phyloP scores from a whole-genome alignment of 2,888 invertebrate species.

The Hedychridium roseum region DNA sequence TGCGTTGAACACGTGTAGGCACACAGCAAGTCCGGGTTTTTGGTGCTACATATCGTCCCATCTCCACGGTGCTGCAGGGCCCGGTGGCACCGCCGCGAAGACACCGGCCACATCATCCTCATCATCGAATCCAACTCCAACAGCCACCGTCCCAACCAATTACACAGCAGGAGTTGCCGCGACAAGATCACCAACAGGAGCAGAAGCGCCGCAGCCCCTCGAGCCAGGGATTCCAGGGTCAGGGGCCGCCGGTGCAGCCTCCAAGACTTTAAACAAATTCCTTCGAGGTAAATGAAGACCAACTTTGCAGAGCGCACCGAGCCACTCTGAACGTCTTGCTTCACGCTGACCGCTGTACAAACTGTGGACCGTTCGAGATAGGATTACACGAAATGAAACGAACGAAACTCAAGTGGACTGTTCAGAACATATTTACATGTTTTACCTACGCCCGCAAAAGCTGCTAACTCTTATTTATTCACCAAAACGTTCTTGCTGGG shows the following conservation, averaged over 20 bases:
- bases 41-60: constrained; percentile 63
- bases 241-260: constrained; percentile 53
- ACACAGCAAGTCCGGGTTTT: constrained; percentile 60
- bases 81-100: constrained; percentile 59
- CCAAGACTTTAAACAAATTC: constrained; percentile 60
- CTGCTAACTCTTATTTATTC: too few relatives aligned
- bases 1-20: constrained; percentile 52
- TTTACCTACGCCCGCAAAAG: too few relatives aligned
- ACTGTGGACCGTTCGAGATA: too few relatives aligned
- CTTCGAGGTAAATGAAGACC: constrained; percentile 56
- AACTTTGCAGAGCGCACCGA: too few relatives aligned
- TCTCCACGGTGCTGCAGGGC: constrained; percentile 55
- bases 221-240: constrained; percentile 42
- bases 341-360: too few relatives aligned
- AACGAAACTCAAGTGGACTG: too few relatives aligned
- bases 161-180: constrained; percentile 14
- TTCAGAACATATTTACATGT: too few relatives aligned
- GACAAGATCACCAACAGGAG: background rate
- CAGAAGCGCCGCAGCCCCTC: constrained; percentile 18
- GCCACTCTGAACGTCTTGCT: too few relatives aligned
- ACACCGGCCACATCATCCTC: constrained; percentile 51
- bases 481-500: too few relatives aligned
- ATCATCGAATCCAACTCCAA: constrained; percentile 23
- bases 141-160: constrained; percentile 17
- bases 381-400: too few relatives aligned